Percentiles rank a stretch among this genome's conserved stretches.
These are phyloP conservation scores for Casuarius casuarius DNA, from an alignment of 2,113 vertebrate species.

Conservation along the genomic window DNA sequence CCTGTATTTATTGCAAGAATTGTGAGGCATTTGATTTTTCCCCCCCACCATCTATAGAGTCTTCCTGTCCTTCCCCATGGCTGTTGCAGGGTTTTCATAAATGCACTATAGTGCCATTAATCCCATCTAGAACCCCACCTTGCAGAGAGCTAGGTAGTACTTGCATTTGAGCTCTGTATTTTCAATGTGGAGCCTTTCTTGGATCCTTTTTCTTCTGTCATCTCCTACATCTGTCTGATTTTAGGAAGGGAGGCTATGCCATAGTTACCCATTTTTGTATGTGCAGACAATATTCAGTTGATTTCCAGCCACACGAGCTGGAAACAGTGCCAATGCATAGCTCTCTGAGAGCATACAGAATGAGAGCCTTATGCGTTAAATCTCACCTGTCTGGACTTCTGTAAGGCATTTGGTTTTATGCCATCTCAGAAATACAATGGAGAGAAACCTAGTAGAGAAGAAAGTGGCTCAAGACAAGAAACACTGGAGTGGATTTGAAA, in stretches of 20 bases:
- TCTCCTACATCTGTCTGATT: not conserved
- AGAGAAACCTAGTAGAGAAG: not conserved
- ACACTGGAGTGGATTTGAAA: not conserved
- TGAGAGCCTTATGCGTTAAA: not conserved
- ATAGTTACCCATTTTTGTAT: not conserved
- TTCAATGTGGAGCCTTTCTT: not conserved
- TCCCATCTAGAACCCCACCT: not conserved
- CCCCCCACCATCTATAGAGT: not conserved
- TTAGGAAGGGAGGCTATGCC: not conserved
- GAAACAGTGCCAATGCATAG: not conserved
- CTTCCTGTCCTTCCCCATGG: not conserved
- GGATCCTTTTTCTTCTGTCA: not conserved
- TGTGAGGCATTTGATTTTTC: not conserved
- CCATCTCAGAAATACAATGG: not conserved
- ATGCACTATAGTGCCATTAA: rapidly evolving
- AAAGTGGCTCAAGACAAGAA: not conserved
- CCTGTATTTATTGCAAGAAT: not conserved
- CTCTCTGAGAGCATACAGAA: not conserved
- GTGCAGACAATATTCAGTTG: not conserved
- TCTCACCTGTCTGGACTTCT: not conserved
- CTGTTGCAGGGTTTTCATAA: not conserved
- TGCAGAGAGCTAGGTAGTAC: not conserved
- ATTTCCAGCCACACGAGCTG: not conserved
- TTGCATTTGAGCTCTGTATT: not conserved
- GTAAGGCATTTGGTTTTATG: not conserved